phyloP scores from a whole-genome alignment of 2,888 invertebrate genomes.

The Drosophila villosipedis region DNA sequence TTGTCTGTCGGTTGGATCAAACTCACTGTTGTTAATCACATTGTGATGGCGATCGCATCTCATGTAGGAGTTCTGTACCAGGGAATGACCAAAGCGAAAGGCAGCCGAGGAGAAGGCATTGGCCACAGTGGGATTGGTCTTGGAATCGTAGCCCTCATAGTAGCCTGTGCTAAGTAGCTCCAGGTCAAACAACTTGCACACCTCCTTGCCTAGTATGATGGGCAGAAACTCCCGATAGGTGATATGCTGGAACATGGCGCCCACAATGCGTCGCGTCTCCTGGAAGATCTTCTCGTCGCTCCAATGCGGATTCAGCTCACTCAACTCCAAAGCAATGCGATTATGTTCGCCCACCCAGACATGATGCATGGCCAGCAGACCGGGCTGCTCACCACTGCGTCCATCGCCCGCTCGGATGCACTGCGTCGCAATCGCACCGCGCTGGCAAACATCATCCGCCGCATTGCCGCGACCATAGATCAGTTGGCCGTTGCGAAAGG shows the following conservation, averaged over 20 bases:
- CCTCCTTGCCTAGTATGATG: slow-evolving; percentile 91
- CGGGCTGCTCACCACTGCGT: slow-evolving; percentile 93
- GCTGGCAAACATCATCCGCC: slow-evolving; percentile 89
- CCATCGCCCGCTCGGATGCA: slow-evolving; percentile 93
- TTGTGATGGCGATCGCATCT: slow-evolving; percentile 90
- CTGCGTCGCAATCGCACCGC: slow-evolving; percentile 90
- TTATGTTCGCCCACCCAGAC: slow-evolving; percentile 86
- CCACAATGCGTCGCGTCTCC: slow-evolving; percentile 92
- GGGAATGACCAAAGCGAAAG: slow-evolving; percentile 94
- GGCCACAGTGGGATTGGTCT: slow-evolving; percentile 90
- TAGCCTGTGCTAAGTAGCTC: slow-evolving; percentile 89
- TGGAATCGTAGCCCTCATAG: slow-evolving; percentile 89
- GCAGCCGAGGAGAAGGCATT: slow-evolving; percentile 93
- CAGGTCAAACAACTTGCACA: slow-evolving; percentile 91
- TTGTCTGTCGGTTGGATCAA: not conserved
- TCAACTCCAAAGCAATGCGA: slow-evolving; percentile 90
- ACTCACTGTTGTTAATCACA: slow-evolving; percentile 90
- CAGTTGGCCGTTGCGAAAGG: slow-evolving; percentile 90
- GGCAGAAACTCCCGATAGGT: slow-evolving; percentile 94
- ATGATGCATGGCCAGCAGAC: slow-evolving; percentile 84
- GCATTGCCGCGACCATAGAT: slow-evolving; percentile 89
- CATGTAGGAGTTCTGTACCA: slow-evolving; percentile 92
- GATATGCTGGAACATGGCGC: slow-evolving; percentile 93
- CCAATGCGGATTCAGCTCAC: slow-evolving; percentile 93
- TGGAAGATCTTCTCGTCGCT: slow-evolving; percentile 94